Evolutionary conservation across 2,888 invertebrate genomes (phyloP).

Genomic region (Lumbricus terrestris): DNA sequence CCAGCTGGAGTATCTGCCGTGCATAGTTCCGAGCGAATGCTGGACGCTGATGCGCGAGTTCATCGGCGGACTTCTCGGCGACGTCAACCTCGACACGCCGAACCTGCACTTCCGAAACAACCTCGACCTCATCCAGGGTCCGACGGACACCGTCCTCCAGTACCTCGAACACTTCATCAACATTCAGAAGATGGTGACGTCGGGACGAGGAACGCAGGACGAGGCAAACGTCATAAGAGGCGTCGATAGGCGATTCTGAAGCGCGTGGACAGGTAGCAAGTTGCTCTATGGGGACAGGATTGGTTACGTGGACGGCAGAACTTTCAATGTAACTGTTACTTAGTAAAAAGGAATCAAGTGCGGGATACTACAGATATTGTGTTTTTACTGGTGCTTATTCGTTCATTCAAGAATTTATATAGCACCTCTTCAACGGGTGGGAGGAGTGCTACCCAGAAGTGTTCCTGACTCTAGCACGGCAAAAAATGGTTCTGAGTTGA

Average conservation of each 20-base stretch:
- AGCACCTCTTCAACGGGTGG: too few species aligned
- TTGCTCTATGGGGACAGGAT: background rate
- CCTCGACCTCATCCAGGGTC: conserved; percentile 74
- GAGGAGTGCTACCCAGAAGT: too few species aligned
- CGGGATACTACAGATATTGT: background rate
- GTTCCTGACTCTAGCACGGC: too few species aligned
- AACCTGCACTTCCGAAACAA: conserved; percentile 73
- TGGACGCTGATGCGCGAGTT: conserved; percentile 91
- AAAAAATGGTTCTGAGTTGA: too few species aligned
- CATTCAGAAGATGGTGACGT: conserved; percentile 71
- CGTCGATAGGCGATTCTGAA: background rate
- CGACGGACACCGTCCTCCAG: conserved; percentile 88
- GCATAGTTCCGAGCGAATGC: conserved; percentile 80
- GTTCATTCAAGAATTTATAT: too few species aligned
- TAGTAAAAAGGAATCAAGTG: background rate
- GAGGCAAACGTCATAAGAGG: background rate
- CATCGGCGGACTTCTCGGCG: conserved; percentile 85
- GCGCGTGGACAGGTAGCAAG: background rate
- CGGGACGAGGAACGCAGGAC: background rate
- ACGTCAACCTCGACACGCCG: conserved; percentile 64
- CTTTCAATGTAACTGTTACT: background rate
- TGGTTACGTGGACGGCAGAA: background rate
- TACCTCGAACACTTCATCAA: conserved; percentile 90
- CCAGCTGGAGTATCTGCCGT: conserved; percentile 87
- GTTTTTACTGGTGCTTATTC: too few species aligned